Evolutionary conservation across 2,113 vertebrate genomes (phyloP), one percentile per base, ranked within the genome.

Genomic region (Rhinopomastus cyanomelas): DNA sequence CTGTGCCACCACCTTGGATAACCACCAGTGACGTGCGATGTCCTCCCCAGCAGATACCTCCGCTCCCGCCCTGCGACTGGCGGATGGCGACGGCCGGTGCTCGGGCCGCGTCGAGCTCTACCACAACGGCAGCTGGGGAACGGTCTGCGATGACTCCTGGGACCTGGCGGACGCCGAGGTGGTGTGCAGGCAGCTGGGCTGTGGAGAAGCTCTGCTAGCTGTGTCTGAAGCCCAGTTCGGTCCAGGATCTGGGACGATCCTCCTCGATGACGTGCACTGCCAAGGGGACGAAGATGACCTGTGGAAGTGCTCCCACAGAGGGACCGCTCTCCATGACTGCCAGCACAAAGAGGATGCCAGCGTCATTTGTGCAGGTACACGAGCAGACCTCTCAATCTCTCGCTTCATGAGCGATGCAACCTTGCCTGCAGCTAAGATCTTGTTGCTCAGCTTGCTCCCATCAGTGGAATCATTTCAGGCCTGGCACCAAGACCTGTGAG

Each of bases 91-190:
- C 2, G 3, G 48, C 21, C 13, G 18, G 6, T 74, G 88, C 75
- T 80, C 39, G 0, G 67, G 88, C 15, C 60, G 39, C 3, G 48
- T 60, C 0, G 68, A 85, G 2, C 68, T 80, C 49, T 80, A 56
- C 2, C 11, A 67, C 42, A 51, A 85, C 1, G 19, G 68, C 75
- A 68, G 81, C 55, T 99, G 99, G 99, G 98, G 98, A 27, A 99
- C 98, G 0, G 96, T 99, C 49, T 99, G 99, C 1, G 98, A 99
- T 4, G 98, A 99, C 3, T 98, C 97, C 26, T 96, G 93, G 87
- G 44, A 49, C 11, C 26, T 61, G 34, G 72, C 6, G 2, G 61
- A 16, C 1, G 88, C 86, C 11, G 1, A 18, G 6, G 91, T 94
- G 60, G 74, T 94, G 10, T 95, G 95, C 78, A 61, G 62, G 68